Percentiles rank a stretch among this genome's conserved stretches.
Evolutionary conservation across 2,888 invertebrate species (phyloP).

Genomic region (Carcina quercana): DNA sequence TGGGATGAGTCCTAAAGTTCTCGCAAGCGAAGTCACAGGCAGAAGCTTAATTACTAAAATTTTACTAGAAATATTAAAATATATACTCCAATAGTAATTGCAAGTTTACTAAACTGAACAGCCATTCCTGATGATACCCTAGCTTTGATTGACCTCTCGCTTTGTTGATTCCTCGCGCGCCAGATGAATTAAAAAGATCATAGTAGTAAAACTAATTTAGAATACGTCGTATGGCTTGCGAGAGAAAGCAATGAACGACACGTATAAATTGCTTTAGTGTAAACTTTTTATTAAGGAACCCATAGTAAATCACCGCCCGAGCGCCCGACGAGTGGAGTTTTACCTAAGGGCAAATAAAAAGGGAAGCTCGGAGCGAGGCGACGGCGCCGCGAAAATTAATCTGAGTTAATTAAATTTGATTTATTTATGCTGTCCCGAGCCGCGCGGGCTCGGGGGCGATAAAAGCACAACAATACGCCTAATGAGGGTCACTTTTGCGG

Average conservation of each 20-base stretch:
- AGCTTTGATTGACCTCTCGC: too few relatives aligned
- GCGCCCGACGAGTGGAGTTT: conserved; percentile 47
- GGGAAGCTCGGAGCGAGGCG: conserved; percentile 42
- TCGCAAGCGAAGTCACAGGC: too few relatives aligned
- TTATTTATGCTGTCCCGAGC: conserved; percentile 62
- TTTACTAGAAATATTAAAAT: too few relatives aligned
- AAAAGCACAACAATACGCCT: conserved; percentile 67
- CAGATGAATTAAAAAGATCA: too few relatives aligned
- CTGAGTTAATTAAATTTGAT: conserved; percentile 74
- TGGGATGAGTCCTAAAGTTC: too few relatives aligned
- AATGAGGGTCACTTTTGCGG: conserved; percentile 69
- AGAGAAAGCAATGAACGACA: conserved; percentile 38
- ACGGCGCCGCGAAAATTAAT: conserved; percentile 67
- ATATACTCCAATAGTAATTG: too few relatives aligned
- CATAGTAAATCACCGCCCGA: conserved; percentile 48
- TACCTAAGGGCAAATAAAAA: conserved; percentile 61
- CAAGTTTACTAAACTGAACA: too few relatives aligned
- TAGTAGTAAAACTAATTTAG: conserved; percentile 44
- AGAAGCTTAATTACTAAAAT: too few relatives aligned
- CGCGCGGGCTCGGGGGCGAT: conserved; percentile 40
- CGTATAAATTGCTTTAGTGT: conserved; percentile 55
- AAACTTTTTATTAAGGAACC: conserved; percentile 70
- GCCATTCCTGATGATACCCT: too few relatives aligned
- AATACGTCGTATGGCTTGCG: conserved; percentile 43
- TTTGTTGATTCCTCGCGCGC: too few relatives aligned